These are phyloP conservation scores for Chrysocyon brachyurus DNA, from an alignment of 2,797 vertebrate species.

Conservation along the genomic window DNA sequence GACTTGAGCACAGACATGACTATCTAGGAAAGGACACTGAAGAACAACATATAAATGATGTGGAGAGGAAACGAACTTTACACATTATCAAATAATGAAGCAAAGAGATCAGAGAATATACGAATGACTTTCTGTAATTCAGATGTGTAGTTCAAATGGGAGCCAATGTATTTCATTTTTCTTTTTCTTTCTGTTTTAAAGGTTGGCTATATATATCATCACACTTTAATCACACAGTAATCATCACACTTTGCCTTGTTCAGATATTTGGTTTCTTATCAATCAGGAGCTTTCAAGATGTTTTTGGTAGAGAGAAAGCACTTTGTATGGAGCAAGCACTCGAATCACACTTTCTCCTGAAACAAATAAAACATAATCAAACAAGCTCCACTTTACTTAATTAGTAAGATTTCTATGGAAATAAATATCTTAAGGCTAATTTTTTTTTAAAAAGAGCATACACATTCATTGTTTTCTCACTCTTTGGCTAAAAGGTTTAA, in stretches of 20 bases:
- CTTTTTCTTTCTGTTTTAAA: not conserved
- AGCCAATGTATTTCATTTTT: not conserved
- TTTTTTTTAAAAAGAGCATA: not conserved
- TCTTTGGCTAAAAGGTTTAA: not conserved
- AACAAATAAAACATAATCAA: constrained; percentile 6
- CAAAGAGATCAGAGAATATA: not conserved
- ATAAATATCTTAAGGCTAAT: not conserved
- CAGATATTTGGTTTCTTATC: not conserved
- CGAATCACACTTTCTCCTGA: not conserved
- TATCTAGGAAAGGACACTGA: not conserved
- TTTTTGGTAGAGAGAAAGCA: not conserved
- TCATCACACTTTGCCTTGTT: not conserved
- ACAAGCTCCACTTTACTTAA: not conserved
- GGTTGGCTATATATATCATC: not conserved
- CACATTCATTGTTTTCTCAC: not conserved
- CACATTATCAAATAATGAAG: not conserved
- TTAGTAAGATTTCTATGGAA: not conserved
- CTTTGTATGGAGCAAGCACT: not conserved
- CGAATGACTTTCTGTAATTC: not conserved
- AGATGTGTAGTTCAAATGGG: not conserved
- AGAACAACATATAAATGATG: not conserved
- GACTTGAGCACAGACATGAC: not conserved
- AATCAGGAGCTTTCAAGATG: not conserved
- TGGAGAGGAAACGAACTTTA: not conserved
- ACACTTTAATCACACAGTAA: not conserved